A percentile compares a stretch with the other conserved stretches of the same genome.
Evolutionary conservation across 2,113 vertebrate genomes (phyloP).

Genomic region (Narcine bancroftii): DNA sequence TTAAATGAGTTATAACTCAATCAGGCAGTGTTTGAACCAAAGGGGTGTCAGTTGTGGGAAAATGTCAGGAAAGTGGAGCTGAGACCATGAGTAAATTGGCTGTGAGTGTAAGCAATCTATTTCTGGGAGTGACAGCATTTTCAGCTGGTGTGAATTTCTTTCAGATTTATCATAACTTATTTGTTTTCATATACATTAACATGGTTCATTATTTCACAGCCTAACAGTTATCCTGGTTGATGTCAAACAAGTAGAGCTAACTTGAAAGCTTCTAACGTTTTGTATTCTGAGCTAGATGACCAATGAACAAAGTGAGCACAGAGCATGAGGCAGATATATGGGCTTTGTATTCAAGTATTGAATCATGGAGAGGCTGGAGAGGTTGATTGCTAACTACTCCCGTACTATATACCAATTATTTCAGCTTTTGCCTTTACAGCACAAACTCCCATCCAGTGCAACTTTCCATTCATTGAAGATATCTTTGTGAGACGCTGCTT

Average conservation of each 20-base stretch:
- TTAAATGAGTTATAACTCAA: too few species aligned
- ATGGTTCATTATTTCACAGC: neutral
- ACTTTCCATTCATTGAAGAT: too few species aligned
- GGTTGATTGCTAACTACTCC: too few species aligned
- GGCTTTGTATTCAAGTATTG: too few species aligned
- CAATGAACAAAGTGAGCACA: neutral
- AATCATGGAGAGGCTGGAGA: too few species aligned
- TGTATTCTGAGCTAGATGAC: neutral
- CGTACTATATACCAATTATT: neutral
- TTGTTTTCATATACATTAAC: too few species aligned
- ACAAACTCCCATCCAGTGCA: neutral
- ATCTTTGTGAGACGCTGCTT: too few species aligned
- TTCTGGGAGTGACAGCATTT: neutral
- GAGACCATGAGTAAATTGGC: too few species aligned
- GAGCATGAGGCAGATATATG: neutral
- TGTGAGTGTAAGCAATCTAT: neutral
- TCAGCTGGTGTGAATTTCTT: neutral
- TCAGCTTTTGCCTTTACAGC: neutral
- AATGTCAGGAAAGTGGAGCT: too few species aligned
- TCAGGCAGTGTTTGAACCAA: too few species aligned
- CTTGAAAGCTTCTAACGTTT: neutral
- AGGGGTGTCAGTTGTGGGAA: too few species aligned
- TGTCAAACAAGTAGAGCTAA: neutral
- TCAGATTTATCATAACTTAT: neutral
- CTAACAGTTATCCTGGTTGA: neutral